Base-by-base conservation (phyloP, 2,888 invertebrate species). In the Muschampia staudingeri region DNA sequence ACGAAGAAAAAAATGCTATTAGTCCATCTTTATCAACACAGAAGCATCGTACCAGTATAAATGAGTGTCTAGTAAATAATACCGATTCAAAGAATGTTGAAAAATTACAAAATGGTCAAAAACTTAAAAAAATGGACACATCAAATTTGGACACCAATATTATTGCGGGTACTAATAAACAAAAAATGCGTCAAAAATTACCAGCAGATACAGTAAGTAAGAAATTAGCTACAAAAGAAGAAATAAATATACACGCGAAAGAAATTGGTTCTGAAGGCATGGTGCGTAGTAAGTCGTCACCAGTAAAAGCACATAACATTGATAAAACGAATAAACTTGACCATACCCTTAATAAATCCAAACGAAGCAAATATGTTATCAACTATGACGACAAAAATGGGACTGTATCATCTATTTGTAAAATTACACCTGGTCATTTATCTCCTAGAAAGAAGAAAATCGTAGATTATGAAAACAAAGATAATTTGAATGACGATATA, bases 341-440 rank as follows among this genome's bases (percentile, higher is more conserved):
- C 14, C 76, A 80, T 76, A 79, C 75, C 81, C 37, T 83, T 81
- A 71, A 72, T 81, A 90, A 90, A 76, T 88, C 93, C 16, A 93
- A 91, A 86, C 90, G 93, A 87, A 94, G 92, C 88, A 94, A 95
- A 91, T 96, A 96, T 85, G 94, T 97, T 16, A 96, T 97, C 81
- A 96, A 97, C 87, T 97, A 97, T 82, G 95, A 96, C 83, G 96
- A 97, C 84, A 96, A 96, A 91, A 95, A 96, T 84, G 97, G 97
- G 86, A 96, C 96, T 12, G 95, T 96, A 6, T 95, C 97, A 12
- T 96, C 97, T 16, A 90, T 97, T 83, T 93, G 94, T 86, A 96
- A 96, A 94, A 90, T 96, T 72, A 92, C 93, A 89, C 87, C 94
- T 81, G 91, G 89, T 12, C 91, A 91, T 75, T 87, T 91, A 42